Evolutionary conservation across 1,140 invertebrate species (phyloP), one percentile per base, ranked within the genome.

Genomic region (Zaprionus nigranus): DNA sequence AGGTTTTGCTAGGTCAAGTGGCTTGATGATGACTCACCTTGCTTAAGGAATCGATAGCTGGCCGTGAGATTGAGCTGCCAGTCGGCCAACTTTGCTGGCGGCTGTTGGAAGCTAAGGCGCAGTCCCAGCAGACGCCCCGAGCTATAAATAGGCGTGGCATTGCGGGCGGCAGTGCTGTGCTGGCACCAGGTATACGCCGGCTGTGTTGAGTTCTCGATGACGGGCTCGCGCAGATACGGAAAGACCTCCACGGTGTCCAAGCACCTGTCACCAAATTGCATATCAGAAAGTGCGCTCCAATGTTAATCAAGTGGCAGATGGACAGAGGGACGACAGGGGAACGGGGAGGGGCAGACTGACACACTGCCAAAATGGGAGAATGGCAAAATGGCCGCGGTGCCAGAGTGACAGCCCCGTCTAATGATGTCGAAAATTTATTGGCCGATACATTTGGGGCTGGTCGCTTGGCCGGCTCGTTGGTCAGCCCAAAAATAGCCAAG

Each of bases 231-330:
- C 62, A 92, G 70, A 91, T 87, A 88, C 74, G 91, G 91, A 90
- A 92, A 92, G 70, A 92, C 79, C 74, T 92, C 91, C 69, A 92
- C 77, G 64, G 87, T 88, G 73, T 92, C 91, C 79, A 79, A 90
- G 79, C 91, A 92, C 51, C 91, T 92, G 91, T 87, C 84, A 79
- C 74, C 43, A 75, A 76, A 76, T 78, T 83, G 82, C 74, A 78
- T 71, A 81, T 60, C 59, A 90, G 73, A 28, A 62, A 40, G 5
- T 53, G 36, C 36, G 26, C 34, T 46, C 7, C n/a, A 30, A n/a
- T 51, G 49, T 20, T 68, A n/a, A n/a, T n/a, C n/a, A n/a, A n/a
- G n/a, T n/a, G n/a, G n/a, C n/a, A n/a, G n/a, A n/a, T n/a, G 24
- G 13, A 51, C 9, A 24, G 11, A 51, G 12, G 34, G 38, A 49